Base-by-base conservation (phyloP, 1,140 invertebrate species). In the Eulimnadia texana region DNA sequence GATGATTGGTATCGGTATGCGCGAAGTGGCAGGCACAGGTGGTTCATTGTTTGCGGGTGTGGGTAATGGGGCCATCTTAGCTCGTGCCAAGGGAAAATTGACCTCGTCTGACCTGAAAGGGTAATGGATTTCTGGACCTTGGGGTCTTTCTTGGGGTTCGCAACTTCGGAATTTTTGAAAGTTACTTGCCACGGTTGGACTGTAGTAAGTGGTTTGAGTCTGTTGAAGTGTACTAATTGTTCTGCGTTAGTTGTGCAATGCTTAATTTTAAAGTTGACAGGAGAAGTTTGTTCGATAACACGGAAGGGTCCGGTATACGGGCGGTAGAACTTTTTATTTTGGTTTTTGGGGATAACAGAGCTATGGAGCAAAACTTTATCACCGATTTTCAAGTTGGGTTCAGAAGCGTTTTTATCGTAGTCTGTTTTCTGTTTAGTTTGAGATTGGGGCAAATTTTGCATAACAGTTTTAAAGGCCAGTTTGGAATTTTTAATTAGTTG, bases 321-420 rank as follows among this genome's bases (percentile, higher is more conserved):
- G 16, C 54, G 25, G 24, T 56, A 29, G 29, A 56, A 56, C 54
- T 56, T 56, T n/a, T 24, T 24, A 24, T n/a, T 22, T 27, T 56
- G 25, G 25, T 24, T 29, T 24, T 24, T 22, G n/a, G 25, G 25
- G 20, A 29, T 24, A 11, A 22, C 54, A 24, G 54, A n/a, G 25
- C 19, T n/a, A 27, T 56, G 54, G 19, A 56, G 24, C 25, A 24
- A 56, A 24, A 56, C 54, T 28, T 56, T 24, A 1, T 56, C 54
- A 27, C 54, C 54, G 25, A 56, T n/a, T 10, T 24, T 1, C 19
- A 56, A 56, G 9, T 24, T 27, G n/a, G 1, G 25, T 28, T 29
- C 54, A n/a, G 54, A n/a, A 22, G 29, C 54, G 29, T 56, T 29
- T 28, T 29, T 24, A 24, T 56, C 54, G 29, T 56, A 56, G 29